Conservation (phyloP, 2,888 invertebrate genomes). For the Drosophila mayaguana region DNA sequence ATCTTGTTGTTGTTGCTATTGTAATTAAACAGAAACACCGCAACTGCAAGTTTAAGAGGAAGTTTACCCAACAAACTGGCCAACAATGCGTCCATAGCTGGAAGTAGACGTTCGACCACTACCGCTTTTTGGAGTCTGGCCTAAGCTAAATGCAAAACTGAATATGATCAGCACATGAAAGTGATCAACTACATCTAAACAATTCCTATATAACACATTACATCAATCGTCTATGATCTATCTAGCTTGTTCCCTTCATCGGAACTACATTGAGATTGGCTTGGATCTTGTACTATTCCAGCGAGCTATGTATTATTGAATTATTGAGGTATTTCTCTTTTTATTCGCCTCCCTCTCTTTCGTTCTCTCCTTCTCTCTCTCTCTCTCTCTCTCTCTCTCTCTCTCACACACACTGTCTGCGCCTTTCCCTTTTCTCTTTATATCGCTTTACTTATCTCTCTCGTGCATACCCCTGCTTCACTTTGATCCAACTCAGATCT, state of each 20-base stretch:
- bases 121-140: conserved; percentile 26
- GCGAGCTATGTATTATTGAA: neutral
- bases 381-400: neutral
- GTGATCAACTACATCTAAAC: neutral
- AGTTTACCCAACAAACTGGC: conserved; percentile 42
- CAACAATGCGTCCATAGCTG: conserved; percentile 37
- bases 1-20: conserved; percentile 50
- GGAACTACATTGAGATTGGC: neutral
- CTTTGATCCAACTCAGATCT: no score
- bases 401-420: no score
- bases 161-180: neutral
- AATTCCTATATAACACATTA: neutral
- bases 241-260: neutral
- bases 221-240: neutral
- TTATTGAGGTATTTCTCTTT: neutral
- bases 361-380: no score
- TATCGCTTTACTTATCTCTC: no score
- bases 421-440: no score
- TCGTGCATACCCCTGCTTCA: no score
- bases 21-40: conserved; percentile 48
- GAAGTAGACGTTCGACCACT: conserved; percentile 18
- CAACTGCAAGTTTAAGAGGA: conserved; percentile 53
- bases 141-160: no score
- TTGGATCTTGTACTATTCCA: neutral
- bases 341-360: neutral